Conservation (phyloP, 2,888 invertebrate species). For the Hecatera dysodea region DNA sequence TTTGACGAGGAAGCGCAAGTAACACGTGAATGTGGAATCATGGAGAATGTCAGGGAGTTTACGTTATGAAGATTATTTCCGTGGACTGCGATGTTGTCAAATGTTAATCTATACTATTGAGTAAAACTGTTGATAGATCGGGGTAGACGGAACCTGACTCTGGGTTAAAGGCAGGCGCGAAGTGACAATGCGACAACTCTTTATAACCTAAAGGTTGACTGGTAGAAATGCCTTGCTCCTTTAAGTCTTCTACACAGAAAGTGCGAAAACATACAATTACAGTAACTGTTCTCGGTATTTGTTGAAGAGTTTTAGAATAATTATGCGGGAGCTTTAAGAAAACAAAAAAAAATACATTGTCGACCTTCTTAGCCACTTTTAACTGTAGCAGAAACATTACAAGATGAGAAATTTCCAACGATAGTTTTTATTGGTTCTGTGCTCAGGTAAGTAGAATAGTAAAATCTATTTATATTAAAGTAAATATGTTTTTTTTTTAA, state of each 20-base stretch:
- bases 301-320: too few relatives aligned
- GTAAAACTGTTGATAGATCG: not conserved
- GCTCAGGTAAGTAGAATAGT: too few relatives aligned
- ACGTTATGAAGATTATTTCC: conserved; percentile 10
- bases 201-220: too few relatives aligned
- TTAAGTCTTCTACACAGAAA: too few relatives aligned
- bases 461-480: too few relatives aligned
- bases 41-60: conserved; percentile 25
- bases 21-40: not conserved
- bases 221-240: too few relatives aligned
- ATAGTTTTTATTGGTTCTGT: too few relatives aligned
- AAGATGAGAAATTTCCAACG: not conserved
- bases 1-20: conserved; percentile 33
- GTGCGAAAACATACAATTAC: too few relatives aligned
- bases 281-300: too few relatives aligned
- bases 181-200: not conserved
- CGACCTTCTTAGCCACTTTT: not conserved
- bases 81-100: conserved; percentile 2
- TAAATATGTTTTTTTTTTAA: too few relatives aligned
- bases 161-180: not conserved
- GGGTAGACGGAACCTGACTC: not conserved
- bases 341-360: not conserved
- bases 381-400: too few relatives aligned
- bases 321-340: not conserved
- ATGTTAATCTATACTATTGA: not conserved